These are phyloP conservation scores for Lasioglossum oenotherae DNA, from an alignment of 2,888 invertebrate species.

Conservation along the genomic window DNA sequence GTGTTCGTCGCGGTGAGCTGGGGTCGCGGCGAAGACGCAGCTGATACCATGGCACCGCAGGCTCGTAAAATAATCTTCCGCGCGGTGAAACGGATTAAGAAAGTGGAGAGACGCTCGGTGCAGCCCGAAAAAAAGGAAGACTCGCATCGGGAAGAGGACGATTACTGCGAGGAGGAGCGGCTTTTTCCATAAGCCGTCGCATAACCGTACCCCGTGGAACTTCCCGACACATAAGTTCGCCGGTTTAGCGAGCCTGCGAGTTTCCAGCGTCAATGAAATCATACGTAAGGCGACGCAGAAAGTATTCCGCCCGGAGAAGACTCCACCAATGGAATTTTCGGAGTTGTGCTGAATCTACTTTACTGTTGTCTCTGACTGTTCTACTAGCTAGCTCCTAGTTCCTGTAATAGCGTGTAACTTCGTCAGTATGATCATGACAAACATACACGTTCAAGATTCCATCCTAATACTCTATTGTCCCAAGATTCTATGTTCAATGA, in stretches of 20 bases:
- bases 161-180: slow-evolving; percentile 28
- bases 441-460: not conserved
- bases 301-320: slow-evolving; percentile 7
- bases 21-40: slow-evolving; percentile 73
- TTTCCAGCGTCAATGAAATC: slow-evolving; percentile 40
- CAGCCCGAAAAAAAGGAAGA: slow-evolving; percentile 43
- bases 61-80: slow-evolving; percentile 80
- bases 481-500: not conserved
- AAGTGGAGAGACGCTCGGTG: slow-evolving; percentile 59
- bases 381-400: not conserved
- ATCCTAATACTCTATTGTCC: not conserved
- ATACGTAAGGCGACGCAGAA: slow-evolving; percentile 21
- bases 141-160: slow-evolving; percentile 48
- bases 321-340: not conserved
- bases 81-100: slow-evolving; percentile 70
- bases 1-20: slow-evolving; percentile 33
- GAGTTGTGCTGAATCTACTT: not conserved
- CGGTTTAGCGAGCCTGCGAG: slow-evolving; percentile 42
- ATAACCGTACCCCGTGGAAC: slow-evolving; percentile 43
- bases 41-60: slow-evolving; percentile 80
- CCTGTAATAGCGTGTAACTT: not conserved
- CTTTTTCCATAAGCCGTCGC: slow-evolving; percentile 30
- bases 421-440: not conserved
- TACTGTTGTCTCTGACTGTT: not conserved
- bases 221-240: slow-evolving; percentile 50